Percentiles rank a stretch among this genome's conserved stretches.
phyloP scores from a whole-genome alignment of 2,888 invertebrate genomes.

The Eupithecia abbreviata region DNA sequence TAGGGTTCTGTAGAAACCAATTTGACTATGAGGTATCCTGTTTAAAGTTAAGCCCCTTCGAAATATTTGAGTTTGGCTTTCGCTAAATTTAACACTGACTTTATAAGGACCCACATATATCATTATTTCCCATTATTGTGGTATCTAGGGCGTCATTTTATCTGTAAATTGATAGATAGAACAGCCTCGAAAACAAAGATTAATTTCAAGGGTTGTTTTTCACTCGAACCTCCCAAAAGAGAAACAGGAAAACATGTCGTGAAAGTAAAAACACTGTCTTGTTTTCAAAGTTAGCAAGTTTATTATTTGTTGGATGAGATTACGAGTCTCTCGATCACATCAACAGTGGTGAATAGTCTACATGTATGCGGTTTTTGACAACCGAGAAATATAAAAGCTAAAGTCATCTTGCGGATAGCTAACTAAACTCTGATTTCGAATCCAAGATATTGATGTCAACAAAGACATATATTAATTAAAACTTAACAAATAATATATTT shows the following conservation, averaged over 20 bases:
- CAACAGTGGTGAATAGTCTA: constrained; percentile 36
- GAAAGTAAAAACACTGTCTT: constrained; percentile 44
- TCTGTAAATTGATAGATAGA: neutral
- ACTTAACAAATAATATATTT: too few species aligned
- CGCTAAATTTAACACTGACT: neutral
- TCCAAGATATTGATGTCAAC: too few species aligned
- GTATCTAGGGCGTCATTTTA: neutral
- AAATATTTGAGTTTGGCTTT: too few species aligned
- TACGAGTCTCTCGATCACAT: constrained; percentile 47
- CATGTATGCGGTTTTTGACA: constrained; percentile 3
- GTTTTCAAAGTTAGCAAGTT: constrained; percentile 49
- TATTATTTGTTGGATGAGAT: constrained; percentile 55
- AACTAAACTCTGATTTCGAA: too few species aligned
- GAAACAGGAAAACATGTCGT: constrained; percentile 35
- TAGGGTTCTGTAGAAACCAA: too few species aligned
- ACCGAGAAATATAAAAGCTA: neutral
- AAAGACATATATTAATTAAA: too few species aligned
- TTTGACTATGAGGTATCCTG: too few species aligned
- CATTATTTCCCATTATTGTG: neutral
- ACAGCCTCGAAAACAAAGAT: constrained; percentile 6
- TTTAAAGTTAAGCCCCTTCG: too few species aligned
- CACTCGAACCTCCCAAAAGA: constrained; percentile 15
- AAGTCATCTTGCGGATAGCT: too few species aligned
- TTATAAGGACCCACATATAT: neutral
- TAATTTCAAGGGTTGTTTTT: constrained; percentile 8